phyloP scores from a whole-genome alignment of 2,888 invertebrate genomes.

The Erebia ligea region DNA sequence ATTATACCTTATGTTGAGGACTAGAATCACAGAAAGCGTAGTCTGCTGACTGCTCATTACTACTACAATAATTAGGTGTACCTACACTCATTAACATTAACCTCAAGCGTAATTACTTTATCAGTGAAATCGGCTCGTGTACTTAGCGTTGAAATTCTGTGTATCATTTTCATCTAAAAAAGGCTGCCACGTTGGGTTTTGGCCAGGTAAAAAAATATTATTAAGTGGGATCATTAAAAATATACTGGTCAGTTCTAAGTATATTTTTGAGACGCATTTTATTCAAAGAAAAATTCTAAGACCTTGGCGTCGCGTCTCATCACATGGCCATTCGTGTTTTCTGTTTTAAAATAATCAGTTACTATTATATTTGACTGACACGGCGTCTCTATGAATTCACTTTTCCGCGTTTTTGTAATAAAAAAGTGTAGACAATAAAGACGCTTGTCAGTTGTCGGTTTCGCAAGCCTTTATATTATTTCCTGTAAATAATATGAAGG shows the following conservation, averaged over 20 bases:
- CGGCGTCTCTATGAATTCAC: not conserved
- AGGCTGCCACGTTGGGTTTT: too few relatives aligned
- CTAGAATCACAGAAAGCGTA: too few relatives aligned
- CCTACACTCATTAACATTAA: too few relatives aligned
- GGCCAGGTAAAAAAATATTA: too few relatives aligned
- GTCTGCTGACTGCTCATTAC: too few relatives aligned
- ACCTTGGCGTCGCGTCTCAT: conserved; percentile 15
- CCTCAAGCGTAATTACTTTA: too few relatives aligned
- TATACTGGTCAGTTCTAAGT: not conserved
- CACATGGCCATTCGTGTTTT: conserved; percentile 5
- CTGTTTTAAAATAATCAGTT: not conserved
- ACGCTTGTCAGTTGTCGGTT: not conserved
- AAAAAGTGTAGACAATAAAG: conserved; percentile 13
- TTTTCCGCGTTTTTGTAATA: conserved; percentile 25
- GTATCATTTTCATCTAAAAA: too few relatives aligned
- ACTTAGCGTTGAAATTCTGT: too few relatives aligned
- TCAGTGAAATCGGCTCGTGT: too few relatives aligned
- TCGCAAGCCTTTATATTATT: not conserved
- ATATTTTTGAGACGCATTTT: conserved; percentile 11
- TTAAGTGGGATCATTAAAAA: conserved; percentile 4
- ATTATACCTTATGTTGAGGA: too few relatives aligned
- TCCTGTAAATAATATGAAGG: too few relatives aligned
- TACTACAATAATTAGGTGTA: too few relatives aligned
- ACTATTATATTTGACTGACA: conserved; percentile 5
- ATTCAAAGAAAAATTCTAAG: conserved; percentile 17